These are phyloP conservation scores for Mycalesis mineus DNA, from an alignment of 2,888 invertebrate genomes.

Conservation along the genomic window DNA sequence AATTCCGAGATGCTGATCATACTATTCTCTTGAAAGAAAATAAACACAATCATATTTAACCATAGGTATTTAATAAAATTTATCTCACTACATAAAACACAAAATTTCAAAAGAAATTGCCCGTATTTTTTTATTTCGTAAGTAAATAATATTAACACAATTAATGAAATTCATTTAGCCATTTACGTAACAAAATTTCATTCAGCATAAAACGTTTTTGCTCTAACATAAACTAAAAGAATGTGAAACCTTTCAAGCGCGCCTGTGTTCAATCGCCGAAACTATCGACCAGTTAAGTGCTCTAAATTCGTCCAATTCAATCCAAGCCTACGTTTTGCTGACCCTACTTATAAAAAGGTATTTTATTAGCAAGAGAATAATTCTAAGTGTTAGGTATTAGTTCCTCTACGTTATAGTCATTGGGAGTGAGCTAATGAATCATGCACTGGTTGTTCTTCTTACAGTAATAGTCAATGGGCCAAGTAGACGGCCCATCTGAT, in stretches of 20 bases:
- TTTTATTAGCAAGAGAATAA: not conserved
- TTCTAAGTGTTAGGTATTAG: not conserved
- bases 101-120: too few relatives aligned
- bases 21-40: too few relatives aligned
- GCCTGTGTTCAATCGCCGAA: constrained; percentile 24
- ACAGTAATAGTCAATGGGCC: too few relatives aligned
- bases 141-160: too few relatives aligned
- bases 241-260: constrained; percentile 20
- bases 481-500: too few relatives aligned
- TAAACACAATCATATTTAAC: too few relatives aligned
- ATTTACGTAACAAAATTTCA: not conserved
- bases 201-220: constrained; percentile 6
- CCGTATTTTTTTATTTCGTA: too few relatives aligned
- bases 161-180: not conserved
- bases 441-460: too few relatives aligned
- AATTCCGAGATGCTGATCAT: too few relatives aligned
- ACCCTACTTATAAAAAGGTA: constrained; percentile 12
- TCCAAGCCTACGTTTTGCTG: constrained; percentile 5
- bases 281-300: constrained; percentile 26
- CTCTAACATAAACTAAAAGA: constrained; percentile 11
- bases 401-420: not conserved
- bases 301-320: constrained; percentile 16
- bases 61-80: too few relatives aligned
- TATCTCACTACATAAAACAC: too few relatives aligned
- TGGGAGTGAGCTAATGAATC: too few relatives aligned